These are phyloP conservation scores for Scaptomyza hsui DNA, from an alignment of 1,140 invertebrate genomes.

Conservation along the genomic window DNA sequence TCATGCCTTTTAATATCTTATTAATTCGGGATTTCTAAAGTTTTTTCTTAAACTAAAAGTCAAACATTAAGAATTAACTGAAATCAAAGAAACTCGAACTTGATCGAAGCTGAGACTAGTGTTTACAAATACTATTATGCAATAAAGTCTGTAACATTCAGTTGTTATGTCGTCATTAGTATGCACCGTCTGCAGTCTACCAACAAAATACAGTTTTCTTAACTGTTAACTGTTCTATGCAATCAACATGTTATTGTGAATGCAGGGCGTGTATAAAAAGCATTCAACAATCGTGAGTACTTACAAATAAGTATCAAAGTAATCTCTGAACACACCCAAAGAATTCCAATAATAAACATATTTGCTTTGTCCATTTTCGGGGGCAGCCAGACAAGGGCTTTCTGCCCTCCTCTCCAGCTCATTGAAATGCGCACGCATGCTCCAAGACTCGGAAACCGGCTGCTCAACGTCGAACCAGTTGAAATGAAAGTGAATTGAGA, in stretches of 20 bases:
- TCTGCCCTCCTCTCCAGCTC: constrained; percentile 35
- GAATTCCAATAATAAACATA: constrained; percentile 32
- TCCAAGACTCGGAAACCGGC: constrained; percentile 41
- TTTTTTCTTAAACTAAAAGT: too few species aligned
- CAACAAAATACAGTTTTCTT: constrained; percentile 8
- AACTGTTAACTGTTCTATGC: constrained; percentile 56
- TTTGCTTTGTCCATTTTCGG: constrained; percentile 3
- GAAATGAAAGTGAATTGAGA: constrained; percentile 76
- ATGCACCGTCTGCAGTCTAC: constrained; percentile 17
- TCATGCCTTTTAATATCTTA: too few species aligned
- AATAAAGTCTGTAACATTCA: neutral
- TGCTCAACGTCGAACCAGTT: constrained; percentile 47
- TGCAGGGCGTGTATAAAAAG: constrained; percentile 19
- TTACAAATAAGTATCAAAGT: too few species aligned
- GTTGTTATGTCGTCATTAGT: constrained; percentile 6
- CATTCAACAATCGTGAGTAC: constrained; percentile 1
- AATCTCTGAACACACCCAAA: constrained; percentile 1
- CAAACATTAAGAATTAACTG: too few species aligned
- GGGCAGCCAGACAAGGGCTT: constrained; percentile 18
- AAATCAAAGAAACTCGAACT: too few species aligned
- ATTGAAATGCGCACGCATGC: constrained; percentile 77
- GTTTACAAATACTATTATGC: too few species aligned
- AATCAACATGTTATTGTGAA: constrained; percentile 60
- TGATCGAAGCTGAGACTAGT: too few species aligned
- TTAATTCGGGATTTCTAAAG: too few species aligned